Evolutionary conservation across 2,797 vertebrate genomes (phyloP).

Genomic region (Cirrhinus mrigala): DNA sequence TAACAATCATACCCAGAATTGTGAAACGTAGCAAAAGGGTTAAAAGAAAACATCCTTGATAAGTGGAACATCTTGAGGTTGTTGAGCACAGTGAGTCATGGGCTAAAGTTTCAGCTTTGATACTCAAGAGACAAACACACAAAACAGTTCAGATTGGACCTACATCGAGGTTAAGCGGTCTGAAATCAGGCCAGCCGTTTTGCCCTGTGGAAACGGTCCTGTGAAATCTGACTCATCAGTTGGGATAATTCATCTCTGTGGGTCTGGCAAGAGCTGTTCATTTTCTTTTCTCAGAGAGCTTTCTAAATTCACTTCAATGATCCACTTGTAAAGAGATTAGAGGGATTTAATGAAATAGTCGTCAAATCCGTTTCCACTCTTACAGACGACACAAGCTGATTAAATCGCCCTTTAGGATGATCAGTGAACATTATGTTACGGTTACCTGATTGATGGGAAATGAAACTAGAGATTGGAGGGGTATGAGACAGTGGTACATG

Average conservation of each 20-base stretch:
- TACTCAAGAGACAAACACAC: conserved; percentile 19
- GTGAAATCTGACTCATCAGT: conserved; percentile 25
- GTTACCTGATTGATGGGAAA: neutral
- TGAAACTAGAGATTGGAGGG: neutral
- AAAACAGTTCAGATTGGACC: neutral
- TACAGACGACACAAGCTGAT: conserved; percentile 9
- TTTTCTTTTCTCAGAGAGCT: conserved; percentile 15
- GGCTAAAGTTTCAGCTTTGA: neutral
- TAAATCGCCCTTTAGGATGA: neutral
- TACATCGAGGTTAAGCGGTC: neutral
- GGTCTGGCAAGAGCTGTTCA: neutral
- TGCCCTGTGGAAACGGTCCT: neutral
- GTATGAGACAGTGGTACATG: neutral
- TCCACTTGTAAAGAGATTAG: conserved; percentile 37
- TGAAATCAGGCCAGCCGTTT: conserved; percentile 28
- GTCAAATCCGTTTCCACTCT: conserved; percentile 26
- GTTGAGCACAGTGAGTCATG: conserved; percentile 31
- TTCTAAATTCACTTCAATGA: conserved; percentile 45
- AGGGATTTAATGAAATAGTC: conserved; percentile 40
- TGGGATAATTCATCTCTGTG: neutral
- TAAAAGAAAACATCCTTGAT: neutral
- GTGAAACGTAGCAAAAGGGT: neutral
- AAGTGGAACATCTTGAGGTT: neutral
- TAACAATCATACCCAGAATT: neutral
- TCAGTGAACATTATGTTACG: neutral